phyloP scores from a whole-genome alignment of 2,888 invertebrate genomes.

The Deladenus siricidicola region DNA sequence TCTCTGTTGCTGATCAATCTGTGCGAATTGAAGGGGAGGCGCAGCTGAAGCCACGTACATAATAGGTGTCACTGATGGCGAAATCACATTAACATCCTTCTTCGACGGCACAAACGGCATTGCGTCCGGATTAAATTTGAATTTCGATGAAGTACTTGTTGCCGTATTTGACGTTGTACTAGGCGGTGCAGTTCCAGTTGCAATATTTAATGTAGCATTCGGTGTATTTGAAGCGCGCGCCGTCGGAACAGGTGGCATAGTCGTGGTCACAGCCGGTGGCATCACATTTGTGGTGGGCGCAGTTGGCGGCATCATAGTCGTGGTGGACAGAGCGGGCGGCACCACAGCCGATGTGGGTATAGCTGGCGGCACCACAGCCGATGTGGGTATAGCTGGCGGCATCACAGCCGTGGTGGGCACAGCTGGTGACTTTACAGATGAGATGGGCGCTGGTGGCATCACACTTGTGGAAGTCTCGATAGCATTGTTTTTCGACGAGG shows the following conservation, averaged over 20 bases:
- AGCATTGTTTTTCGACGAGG: too few relatives aligned
- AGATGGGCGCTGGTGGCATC: too few relatives aligned
- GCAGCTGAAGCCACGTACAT: neutral
- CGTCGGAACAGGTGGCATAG: neutral
- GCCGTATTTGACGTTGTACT: neutral
- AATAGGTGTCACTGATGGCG: neutral
- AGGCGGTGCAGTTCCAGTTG: neutral
- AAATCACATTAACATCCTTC: neutral
- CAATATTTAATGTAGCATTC: neutral
- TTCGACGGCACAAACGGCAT: slow-evolving; percentile 1
- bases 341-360: too few relatives aligned
- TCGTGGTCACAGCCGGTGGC: neutral
- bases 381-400: too few relatives aligned
- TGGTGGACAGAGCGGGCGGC: too few relatives aligned
- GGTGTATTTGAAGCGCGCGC: neutral
- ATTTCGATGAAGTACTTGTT: neutral
- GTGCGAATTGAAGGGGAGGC: neutral
- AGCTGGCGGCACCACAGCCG: too few relatives aligned
- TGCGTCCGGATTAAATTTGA: slow-evolving; percentile 13
- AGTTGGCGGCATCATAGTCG: too few relatives aligned
- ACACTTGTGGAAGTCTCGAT: too few relatives aligned
- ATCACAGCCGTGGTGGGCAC: too few relatives aligned
- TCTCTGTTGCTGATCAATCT: neutral
- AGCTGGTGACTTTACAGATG: too few relatives aligned
- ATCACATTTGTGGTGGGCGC: neutral